These are phyloP conservation scores for Panorpa germanica DNA, from an alignment of 2,888 invertebrate species.

Conservation along the genomic window DNA sequence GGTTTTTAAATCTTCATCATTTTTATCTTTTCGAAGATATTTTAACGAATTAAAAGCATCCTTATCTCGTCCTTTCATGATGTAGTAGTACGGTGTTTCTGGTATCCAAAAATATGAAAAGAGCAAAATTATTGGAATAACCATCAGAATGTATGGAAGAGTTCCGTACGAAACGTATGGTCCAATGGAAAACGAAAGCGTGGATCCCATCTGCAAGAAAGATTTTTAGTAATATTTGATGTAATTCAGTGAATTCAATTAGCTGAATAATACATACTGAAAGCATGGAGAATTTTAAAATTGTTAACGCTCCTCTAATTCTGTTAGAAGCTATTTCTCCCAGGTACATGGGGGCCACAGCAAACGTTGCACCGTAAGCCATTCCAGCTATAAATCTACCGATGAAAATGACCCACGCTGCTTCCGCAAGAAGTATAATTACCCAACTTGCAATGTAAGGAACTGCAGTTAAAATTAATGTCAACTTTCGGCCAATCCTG, in stretches of 20 bases:
- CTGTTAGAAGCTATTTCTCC: conserved; percentile 39
- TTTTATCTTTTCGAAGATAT: conserved; percentile 32
- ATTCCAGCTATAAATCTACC: conserved; percentile 39
- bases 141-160: conserved; percentile 32
- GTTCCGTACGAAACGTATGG: conserved; percentile 34
- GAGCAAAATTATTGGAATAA: conserved; percentile 33
- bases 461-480: conserved; percentile 35
- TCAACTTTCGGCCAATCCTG: conserved; percentile 40
- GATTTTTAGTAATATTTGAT: no score
- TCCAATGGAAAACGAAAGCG: conserved; percentile 37
- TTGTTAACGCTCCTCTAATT: conserved; percentile 36
- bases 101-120: conserved; percentile 38
- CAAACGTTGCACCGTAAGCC: conserved; percentile 38
- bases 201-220: conserved; percentile 31
- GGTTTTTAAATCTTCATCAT: conserved; percentile 27
- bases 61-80: conserved; percentile 26
- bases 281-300: no score
- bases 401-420: conserved; percentile 34
- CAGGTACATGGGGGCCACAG: conserved; percentile 39
- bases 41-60: conserved; percentile 34
- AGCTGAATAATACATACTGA: no score
- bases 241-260: no score
- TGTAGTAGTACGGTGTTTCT: conserved; percentile 39
- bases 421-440: conserved; percentile 35
- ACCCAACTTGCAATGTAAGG: conserved; percentile 46